phyloP scores from a whole-genome alignment of 2,888 invertebrate genomes.

The Boloria selene region DNA sequence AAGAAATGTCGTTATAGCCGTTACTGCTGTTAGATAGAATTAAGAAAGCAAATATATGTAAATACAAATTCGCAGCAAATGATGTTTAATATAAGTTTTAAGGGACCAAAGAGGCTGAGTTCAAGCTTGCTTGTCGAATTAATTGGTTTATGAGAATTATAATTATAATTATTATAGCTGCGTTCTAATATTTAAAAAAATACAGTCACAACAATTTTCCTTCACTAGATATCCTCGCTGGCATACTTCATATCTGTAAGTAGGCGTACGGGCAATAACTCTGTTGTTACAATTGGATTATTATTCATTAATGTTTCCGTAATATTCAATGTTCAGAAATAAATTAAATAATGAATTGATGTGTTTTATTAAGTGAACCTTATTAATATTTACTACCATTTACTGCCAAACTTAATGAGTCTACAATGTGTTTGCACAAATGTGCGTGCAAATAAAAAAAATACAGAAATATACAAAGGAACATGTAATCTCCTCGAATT shows the following conservation, averaged over 20 bases:
- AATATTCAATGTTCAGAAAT: constrained; percentile 25
- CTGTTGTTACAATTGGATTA: constrained; percentile 21
- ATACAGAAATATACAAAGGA: no score
- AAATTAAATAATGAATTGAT: constrained; percentile 16
- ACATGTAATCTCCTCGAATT: no score
- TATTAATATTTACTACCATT: no score
- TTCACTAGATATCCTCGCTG: constrained; percentile 19
- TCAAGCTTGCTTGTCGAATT: constrained; percentile 30
- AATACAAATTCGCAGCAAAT: constrained; percentile 16
- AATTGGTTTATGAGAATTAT: background rate
- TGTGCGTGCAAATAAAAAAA: no score
- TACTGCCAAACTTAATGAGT: no score
- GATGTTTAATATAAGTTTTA: constrained; percentile 56
- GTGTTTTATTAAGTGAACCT: constrained; percentile 11
- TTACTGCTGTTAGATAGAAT: constrained; percentile 73
- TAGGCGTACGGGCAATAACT: constrained; percentile 20
- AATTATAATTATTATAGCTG: no score
- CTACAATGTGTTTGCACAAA: no score
- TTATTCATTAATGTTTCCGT: constrained; percentile 27
- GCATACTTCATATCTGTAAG: constrained; percentile 8
- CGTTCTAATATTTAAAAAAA: background rate
- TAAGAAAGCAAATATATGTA: background rate
- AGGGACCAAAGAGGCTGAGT: constrained; percentile 69
- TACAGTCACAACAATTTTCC: constrained; percentile 8
- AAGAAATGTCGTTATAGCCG: constrained; percentile 73